Evolutionary conservation across 2,113 vertebrate genomes (phyloP).

Genomic region (Hystrix brachyura): DNA sequence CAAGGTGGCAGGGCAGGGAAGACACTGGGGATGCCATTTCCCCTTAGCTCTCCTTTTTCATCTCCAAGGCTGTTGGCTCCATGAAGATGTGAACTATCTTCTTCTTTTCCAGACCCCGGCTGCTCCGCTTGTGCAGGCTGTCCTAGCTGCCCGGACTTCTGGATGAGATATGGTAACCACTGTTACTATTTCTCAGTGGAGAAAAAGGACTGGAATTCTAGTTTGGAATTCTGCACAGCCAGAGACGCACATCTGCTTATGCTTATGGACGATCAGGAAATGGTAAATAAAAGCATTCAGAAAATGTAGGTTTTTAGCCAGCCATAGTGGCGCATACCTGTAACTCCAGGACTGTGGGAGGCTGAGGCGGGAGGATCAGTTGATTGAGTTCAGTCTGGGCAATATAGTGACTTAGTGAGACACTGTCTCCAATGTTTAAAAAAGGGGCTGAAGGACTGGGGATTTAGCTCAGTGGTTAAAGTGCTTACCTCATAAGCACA

Average conservation of each 20-base stretch:
- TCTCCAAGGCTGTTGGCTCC: not conserved
- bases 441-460: not conserved
- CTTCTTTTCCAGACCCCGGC: slow-evolving; percentile 37
- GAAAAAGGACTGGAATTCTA: slow-evolving; percentile 82
- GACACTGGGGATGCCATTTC: not conserved
- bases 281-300: slow-evolving; percentile 64
- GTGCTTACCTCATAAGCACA: no score
- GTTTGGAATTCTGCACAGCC: slow-evolving; percentile 76
- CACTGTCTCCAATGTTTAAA: not conserved
- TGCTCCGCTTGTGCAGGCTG: not conserved
- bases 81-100: not conserved
- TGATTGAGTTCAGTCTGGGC: not conserved
- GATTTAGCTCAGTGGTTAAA: not conserved
- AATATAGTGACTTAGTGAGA: not conserved
- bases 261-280: slow-evolving; percentile 44
- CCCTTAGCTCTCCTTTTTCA: not conserved
- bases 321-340: not conserved
- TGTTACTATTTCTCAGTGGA: slow-evolving; percentile 84
- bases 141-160: slow-evolving; percentile 80
- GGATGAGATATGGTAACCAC: slow-evolving; percentile 77
- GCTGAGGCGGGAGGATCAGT: not conserved
- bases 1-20: not conserved
- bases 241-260: slow-evolving; percentile 79
- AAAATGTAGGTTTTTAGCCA: not conserved
- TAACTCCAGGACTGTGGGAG: not conserved